Percentiles rank a stretch among this genome's conserved stretches.
These are phyloP conservation scores for Scaptomyza reducta DNA, from an alignment of 2,888 invertebrate species.

Conservation along the genomic window DNA sequence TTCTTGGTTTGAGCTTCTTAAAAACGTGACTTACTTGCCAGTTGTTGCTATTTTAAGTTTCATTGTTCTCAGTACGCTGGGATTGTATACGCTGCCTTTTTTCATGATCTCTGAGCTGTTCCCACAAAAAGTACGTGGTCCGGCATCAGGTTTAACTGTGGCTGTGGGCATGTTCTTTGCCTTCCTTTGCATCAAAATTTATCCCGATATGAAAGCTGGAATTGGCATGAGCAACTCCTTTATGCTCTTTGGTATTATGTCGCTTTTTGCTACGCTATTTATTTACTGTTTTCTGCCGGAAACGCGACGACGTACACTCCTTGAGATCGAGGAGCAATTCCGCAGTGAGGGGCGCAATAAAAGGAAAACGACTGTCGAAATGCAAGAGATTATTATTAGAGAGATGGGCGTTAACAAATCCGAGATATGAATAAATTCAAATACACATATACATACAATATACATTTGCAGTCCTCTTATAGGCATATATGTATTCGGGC, in stretches of 20 bases:
- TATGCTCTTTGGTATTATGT: conserved; percentile 86
- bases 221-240: conserved; percentile 88
- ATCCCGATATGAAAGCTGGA: conserved; percentile 86
- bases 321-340: conserved; percentile 87
- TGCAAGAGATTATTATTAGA: conserved; percentile 64
- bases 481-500: too few species aligned
- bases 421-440: not conserved
- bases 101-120: conserved; percentile 91
- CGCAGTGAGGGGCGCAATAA: conserved; percentile 46
- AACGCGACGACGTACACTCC: conserved; percentile 88
- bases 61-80: conserved; percentile 85
- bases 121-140: conserved; percentile 86
- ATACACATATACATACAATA: too few species aligned
- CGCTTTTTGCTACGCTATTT: conserved; percentile 86
- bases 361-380: conserved; percentile 59
- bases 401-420: not conserved
- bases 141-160: conserved; percentile 88
- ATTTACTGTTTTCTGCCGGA: conserved; percentile 88
- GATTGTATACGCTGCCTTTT: conserved; percentile 89
- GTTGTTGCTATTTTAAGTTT: conserved; percentile 77
- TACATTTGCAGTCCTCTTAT: too few species aligned
- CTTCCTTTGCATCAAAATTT: conserved; percentile 88
- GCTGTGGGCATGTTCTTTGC: conserved; percentile 88
- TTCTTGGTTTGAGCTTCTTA: conserved; percentile 82
- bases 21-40: conserved; percentile 74